Conservation (phyloP, 2,797 vertebrate species). For the Poecilia wingei region DNA sequence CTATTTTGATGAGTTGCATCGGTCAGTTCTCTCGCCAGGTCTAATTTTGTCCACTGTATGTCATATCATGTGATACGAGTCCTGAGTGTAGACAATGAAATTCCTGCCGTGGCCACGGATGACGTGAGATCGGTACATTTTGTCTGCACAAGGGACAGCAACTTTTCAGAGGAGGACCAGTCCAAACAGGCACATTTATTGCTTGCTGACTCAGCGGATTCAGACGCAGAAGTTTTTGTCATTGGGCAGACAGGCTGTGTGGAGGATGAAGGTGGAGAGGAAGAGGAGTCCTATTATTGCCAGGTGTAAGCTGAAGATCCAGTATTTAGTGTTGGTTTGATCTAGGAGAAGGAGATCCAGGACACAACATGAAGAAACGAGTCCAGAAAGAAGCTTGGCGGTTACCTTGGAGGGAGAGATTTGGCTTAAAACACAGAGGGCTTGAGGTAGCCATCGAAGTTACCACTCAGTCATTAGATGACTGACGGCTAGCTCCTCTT, state of each 20-base stretch:
- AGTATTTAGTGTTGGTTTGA: no score
- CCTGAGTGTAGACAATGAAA: neutral
- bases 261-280: no score
- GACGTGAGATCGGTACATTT: neutral
- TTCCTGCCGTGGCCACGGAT: neutral
- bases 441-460: neutral
- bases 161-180: neutral
- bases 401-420: no score
- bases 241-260: neutral
- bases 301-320: no score
- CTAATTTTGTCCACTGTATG: neutral
- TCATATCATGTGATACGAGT: neutral
- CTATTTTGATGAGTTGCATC: neutral
- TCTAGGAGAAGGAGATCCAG: no score
- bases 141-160: neutral
- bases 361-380: no score
- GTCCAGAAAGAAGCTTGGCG: no score
- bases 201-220: neutral
- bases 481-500: neutral
- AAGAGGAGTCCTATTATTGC: no score
- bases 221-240: neutral
- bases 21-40: neutral
- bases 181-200: neutral
- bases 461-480: neutral
- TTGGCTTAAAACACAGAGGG: neutral